These are phyloP conservation scores for Odobenus rosmarus DNA, from an alignment of 2,113 vertebrate species.

Conservation along the genomic window DNA sequence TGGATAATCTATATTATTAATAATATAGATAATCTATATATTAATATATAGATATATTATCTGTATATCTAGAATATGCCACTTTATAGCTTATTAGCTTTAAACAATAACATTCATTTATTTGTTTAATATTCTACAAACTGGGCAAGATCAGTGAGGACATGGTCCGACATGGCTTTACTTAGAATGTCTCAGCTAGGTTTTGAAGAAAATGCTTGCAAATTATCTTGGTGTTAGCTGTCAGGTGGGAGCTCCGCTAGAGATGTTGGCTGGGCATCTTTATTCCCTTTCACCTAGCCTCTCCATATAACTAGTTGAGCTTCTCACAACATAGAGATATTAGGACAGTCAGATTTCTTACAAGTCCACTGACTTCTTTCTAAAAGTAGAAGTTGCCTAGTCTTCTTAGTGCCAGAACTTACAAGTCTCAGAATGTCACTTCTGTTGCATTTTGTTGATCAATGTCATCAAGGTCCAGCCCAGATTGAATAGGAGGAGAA, in stretches of 20 bases:
- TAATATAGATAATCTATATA: no score
- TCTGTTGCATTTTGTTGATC: not conserved
- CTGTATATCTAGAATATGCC: not conserved
- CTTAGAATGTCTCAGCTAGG: not conserved
- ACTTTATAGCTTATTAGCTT: not conserved
- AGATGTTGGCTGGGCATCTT: not conserved
- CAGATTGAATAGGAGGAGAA: not conserved
- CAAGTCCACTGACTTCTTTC: not conserved
- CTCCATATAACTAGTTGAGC: not conserved
- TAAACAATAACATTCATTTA: not conserved
- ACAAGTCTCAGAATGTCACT: not conserved
- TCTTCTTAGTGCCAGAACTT: not conserved
- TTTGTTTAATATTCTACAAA: not conserved
- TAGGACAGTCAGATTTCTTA: not conserved
- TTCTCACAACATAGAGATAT: not conserved
- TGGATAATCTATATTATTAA: not conserved
- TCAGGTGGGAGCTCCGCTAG: not conserved
- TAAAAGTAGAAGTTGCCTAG: not conserved
- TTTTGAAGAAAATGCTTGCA: not conserved
- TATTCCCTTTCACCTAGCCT: not conserved
- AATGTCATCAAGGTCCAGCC: not conserved
- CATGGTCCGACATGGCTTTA: not conserved
- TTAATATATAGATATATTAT: no score
- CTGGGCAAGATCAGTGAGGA: not conserved
- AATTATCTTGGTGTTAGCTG: not conserved